A percentile compares a stretch with the other conserved stretches of the same genome.
Conservation (phyloP, 2,888 invertebrate genomes). For the Torymus tubicola region DNA sequence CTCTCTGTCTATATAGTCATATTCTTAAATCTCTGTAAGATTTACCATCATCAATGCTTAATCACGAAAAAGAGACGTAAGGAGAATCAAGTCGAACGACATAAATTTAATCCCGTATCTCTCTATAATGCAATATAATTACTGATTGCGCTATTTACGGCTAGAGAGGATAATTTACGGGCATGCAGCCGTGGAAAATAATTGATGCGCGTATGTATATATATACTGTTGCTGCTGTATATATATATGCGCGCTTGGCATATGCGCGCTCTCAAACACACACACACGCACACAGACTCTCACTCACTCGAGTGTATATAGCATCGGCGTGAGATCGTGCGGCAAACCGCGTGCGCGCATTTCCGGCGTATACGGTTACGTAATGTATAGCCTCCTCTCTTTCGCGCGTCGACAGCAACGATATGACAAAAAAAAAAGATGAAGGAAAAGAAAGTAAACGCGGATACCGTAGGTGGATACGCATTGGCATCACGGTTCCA, state of each 20-base stretch:
- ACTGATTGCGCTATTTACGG: constrained; percentile 5
- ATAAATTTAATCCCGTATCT: neutral
- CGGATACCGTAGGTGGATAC: no score
- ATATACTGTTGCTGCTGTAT: neutral
- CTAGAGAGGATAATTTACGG: constrained; percentile 23
- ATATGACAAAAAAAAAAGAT: neutral
- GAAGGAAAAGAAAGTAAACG: no score
- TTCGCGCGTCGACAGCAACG: constrained; percentile 12
- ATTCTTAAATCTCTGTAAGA: constrained; percentile 21
- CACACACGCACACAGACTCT: neutral
- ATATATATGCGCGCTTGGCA: neutral
- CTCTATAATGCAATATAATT: constrained; percentile 20
- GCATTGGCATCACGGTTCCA: no score
- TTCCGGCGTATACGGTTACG: constrained; percentile 44
- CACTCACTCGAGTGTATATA: neutral
- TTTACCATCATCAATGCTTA: constrained; percentile 29
- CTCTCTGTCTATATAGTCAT: neutral
- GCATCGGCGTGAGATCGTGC: constrained; percentile 42
- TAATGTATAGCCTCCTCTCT: constrained; percentile 34
- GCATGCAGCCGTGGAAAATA: constrained; percentile 14
- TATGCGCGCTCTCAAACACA: no score
- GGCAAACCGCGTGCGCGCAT: constrained; percentile 24
- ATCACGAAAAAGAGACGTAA: neutral
- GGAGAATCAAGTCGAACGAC: constrained; percentile 2
- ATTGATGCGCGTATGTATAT: constrained; percentile 6